Evolutionary conservation across 2,113 vertebrate genomes (phyloP).

Genomic region (Colius striatus): DNA sequence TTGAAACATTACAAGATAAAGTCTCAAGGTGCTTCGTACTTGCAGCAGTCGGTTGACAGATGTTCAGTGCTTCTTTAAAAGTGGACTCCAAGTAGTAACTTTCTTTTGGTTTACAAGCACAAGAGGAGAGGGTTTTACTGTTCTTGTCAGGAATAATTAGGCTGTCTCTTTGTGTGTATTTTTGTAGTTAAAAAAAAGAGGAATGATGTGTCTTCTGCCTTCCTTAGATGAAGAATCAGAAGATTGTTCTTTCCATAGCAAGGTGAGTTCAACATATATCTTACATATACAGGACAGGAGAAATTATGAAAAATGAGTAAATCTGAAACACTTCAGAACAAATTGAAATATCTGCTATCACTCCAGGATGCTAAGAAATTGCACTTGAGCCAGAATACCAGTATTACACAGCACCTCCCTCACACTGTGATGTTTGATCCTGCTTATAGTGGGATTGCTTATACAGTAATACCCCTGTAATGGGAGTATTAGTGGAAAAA

Average conservation of each 20-base stretch:
- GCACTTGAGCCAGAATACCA: not conserved
- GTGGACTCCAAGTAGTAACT: not conserved
- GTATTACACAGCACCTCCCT: not conserved
- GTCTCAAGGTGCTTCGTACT: not conserved
- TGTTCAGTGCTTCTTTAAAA: not conserved
- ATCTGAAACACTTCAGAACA: not conserved
- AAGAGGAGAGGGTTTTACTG: not conserved
- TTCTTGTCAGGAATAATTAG: not conserved
- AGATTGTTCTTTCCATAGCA: slow-evolving; percentile 66
- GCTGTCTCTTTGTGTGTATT: not conserved
- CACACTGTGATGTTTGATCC: not conserved
- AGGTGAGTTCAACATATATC: slow-evolving; percentile 55
- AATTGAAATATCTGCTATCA: not conserved
- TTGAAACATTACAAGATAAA: not conserved
- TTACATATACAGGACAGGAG: not conserved
- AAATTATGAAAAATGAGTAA: not conserved
- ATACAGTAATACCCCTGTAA: not conserved
- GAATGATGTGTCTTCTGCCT: slow-evolving; percentile 70
- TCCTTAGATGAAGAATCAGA: slow-evolving; percentile 78
- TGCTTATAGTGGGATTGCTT: not conserved
- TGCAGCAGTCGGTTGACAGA: not conserved
- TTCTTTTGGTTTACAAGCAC: not conserved
- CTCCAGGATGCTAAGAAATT: not conserved
- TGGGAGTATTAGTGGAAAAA: not conserved
- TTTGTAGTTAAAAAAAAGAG: slow-evolving; percentile 69